Percentiles rank a stretch among this genome's conserved stretches.
Evolutionary conservation across 2,797 vertebrate species (phyloP).

Genomic region (Dicrostonyx torquatus): DNA sequence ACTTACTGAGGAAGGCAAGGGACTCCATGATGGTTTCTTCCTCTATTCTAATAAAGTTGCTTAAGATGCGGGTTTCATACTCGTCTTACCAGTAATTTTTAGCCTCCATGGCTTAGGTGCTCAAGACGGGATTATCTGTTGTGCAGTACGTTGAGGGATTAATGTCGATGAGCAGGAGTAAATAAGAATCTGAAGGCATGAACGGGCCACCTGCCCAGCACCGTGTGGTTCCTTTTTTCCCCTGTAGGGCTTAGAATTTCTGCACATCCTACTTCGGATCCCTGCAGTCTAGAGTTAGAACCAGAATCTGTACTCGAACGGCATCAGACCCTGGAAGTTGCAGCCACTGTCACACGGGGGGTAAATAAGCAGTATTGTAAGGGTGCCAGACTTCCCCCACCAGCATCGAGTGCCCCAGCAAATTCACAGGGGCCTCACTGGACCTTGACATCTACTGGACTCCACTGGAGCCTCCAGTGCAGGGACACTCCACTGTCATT

Average conservation of each 20-base stretch:
- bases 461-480: not conserved
- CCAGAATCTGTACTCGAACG: not conserved
- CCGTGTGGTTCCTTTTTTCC: not conserved
- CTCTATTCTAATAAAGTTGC: constrained; percentile 21
- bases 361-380: not conserved
- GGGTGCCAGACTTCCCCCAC: not conserved
- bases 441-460: not conserved
- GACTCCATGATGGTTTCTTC: not conserved
- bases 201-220: not conserved
- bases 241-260: not conserved
- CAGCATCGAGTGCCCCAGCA: not conserved
- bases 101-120: not conserved
- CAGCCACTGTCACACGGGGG: not conserved
- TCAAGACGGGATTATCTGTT: constrained; percentile 28
- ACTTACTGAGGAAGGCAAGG: constrained; percentile 16
- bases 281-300: not conserved
- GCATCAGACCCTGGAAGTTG: not conserved
- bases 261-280: not conserved
- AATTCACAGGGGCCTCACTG: not conserved
- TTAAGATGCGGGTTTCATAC: constrained; percentile 15
- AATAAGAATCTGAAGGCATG: not conserved
- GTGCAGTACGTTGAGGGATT: not conserved
- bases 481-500: not conserved
- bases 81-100: not conserved
- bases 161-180: not conserved